Evolutionary conservation across 2,888 invertebrate genomes (phyloP).

Genomic region (Chymomyza caudatula): DNA sequence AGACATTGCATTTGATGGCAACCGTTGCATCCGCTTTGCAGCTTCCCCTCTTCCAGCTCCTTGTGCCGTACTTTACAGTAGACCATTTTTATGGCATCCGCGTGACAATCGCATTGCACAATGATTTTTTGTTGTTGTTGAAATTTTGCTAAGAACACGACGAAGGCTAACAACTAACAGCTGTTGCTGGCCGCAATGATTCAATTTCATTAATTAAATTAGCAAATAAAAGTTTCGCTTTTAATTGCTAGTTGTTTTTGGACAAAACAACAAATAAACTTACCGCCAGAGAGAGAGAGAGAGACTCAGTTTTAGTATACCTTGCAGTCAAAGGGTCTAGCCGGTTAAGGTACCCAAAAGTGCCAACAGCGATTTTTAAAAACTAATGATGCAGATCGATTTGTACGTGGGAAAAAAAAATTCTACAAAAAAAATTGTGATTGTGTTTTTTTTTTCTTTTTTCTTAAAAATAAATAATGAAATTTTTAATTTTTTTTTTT

Average conservation of each 20-base stretch:
- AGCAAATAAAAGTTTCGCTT: constrained; percentile 20
- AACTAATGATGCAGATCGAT: too few relatives aligned
- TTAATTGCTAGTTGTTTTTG: constrained; percentile 31
- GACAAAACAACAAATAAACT: too few relatives aligned
- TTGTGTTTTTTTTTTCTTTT: too few relatives aligned
- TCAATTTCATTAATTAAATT: constrained; percentile 38
- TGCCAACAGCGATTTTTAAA: too few relatives aligned
- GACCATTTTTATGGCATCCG: neutral
- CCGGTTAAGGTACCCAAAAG: too few relatives aligned
- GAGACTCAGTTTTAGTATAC: too few relatives aligned
- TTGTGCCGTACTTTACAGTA: neutral
- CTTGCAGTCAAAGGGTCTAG: too few relatives aligned
- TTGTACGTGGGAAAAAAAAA: too few relatives aligned
- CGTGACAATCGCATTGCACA: neutral
- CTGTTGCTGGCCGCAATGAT: neutral
- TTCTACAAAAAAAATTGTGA: too few relatives aligned
- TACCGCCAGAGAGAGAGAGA: too few relatives aligned
- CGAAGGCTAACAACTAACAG: neutral
- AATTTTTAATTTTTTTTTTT: too few relatives aligned
- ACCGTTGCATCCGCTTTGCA: neutral
- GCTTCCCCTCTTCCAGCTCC: neutral
- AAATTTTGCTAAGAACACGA: neutral
- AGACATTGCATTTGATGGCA: constrained; percentile 23
- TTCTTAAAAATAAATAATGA: too few relatives aligned
- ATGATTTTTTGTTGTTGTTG: neutral